Base-by-base conservation (phyloP, 53 echinoderm and acorn worm genomes). In the Echinarachnius parma region DNA sequence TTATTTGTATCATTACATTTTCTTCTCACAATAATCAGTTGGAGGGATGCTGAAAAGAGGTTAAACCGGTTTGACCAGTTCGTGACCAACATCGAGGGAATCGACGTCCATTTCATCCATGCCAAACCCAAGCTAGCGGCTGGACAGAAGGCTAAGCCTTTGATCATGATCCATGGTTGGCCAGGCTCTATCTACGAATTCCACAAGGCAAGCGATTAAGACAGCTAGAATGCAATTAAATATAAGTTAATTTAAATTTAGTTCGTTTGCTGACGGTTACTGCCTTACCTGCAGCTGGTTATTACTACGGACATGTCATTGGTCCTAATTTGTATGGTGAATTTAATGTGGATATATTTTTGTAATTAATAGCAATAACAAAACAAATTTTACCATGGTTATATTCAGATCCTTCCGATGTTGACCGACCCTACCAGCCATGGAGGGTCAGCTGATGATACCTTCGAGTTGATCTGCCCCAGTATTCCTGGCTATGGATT, bases 401-500 rank as follows among this genome's bases (percentile, higher is more conserved):
- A n/a, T n/a, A n/a, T 21, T 20, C 56, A 88, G 84, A 92, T 92
- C 5, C 47, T 87, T 44, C 92, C 92, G 0, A 84, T 92, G 92
- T 36, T 92, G 49, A 84, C 78, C 2, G 87, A 92, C 23, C 87
- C 92, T 13, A 14, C 53, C 16, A 68, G 3, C 39, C 87, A 91
- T 76, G 87, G 87, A 19, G 87, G 84, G 20, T 76, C 59, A 9
- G 76, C 80, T 56, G 92, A 80, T 36, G 87, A 87, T 65, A 42
- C 48, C 9, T 92, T 89, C 69, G 93, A 93, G 61, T 83, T 93
- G 28, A 86, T 93, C 59, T 86, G 82, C 58, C 93, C 93, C 1
- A 86, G 89, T 13, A 61, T 93, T 28, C 93, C 93, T 13, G 93
- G 93, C n/a, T 93, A 82, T 48, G 89, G 89, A 2, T 93, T 89